These are phyloP conservation scores for Drosophila tani DNA, from an alignment of 1,140 invertebrate species.

Conservation along the genomic window DNA sequence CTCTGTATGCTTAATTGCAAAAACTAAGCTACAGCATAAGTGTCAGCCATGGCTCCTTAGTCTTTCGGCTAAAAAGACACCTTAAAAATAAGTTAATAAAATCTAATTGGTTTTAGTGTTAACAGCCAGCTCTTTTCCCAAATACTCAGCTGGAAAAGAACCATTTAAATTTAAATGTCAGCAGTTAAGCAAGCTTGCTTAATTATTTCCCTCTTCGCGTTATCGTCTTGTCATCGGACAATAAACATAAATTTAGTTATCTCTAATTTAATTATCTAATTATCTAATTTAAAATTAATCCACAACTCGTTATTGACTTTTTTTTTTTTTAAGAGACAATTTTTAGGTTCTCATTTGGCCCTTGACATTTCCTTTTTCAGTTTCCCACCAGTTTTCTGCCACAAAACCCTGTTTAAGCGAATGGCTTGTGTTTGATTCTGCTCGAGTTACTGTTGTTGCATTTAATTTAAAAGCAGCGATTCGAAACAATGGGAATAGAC, in stretches of 20 bases:
- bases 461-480: slow-evolving; percentile 77
- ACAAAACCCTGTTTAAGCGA: slow-evolving; percentile 15
- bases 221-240: slow-evolving; percentile 25
- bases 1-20: too few relatives aligned
- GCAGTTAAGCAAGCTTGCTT: slow-evolving; percentile 27
- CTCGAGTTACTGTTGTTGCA: slow-evolving; percentile 68
- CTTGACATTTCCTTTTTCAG: slow-evolving; percentile 15
- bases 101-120: background rate
- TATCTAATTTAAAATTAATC: slow-evolving; percentile 70
- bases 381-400: background rate
- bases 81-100: too few relatives aligned
- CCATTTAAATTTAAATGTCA: slow-evolving; percentile 1
- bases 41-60: too few relatives aligned
- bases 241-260: slow-evolving; percentile 42
- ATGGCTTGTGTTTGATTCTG: slow-evolving; percentile 44
- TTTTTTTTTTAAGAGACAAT: slow-evolving; percentile 48
- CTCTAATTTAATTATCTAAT: slow-evolving; percentile 75
- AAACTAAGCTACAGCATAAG: too few relatives aligned
- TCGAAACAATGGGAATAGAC: slow-evolving; percentile 54
- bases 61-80: too few relatives aligned
- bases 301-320: slow-evolving; percentile 52
- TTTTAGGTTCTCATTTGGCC: slow-evolving; percentile 41
- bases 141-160: too few relatives aligned
- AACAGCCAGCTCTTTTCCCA: background rate
- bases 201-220: slow-evolving; percentile 15